These are phyloP conservation scores for Drosophila prosaltans DNA, from an alignment of 1,140 invertebrate genomes.

Conservation along the genomic window DNA sequence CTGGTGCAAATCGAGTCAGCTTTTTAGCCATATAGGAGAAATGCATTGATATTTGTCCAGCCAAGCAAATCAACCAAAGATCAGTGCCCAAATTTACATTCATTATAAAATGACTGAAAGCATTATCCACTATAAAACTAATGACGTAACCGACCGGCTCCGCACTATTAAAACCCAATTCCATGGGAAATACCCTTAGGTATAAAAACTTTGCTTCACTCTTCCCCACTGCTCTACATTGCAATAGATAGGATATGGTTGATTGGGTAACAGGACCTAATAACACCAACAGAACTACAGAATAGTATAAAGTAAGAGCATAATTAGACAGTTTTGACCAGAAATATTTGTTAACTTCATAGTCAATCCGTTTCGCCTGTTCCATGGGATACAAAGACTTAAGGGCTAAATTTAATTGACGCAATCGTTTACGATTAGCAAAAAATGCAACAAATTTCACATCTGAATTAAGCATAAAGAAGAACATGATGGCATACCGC, in stretches of 20 bases:
- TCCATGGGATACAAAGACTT: slow-evolving; percentile 33
- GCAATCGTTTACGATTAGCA: slow-evolving; percentile 18
- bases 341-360: slow-evolving; percentile 47
- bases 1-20: background rate
- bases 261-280: slow-evolving; percentile 32
- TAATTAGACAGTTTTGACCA: slow-evolving; percentile 27
- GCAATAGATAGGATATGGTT: slow-evolving; percentile 13
- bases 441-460: slow-evolving; percentile 48
- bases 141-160: background rate
- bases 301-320: slow-evolving; percentile 44
- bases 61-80: slow-evolving; percentile 26
- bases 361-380: background rate
- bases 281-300: slow-evolving; percentile 10
- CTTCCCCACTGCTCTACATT: background rate
- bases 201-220: slow-evolving; percentile 26
- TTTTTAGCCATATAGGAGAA: background rate
- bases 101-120: background rate
- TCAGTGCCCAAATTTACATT: slow-evolving; percentile 6
- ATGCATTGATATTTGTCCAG: background rate
- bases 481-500: slow-evolving; percentile 41
- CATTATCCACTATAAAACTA: background rate
- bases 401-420: slow-evolving; percentile 20
- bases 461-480: slow-evolving; percentile 40
- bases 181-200: slow-evolving; percentile 42
- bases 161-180: background rate